Evolutionary conservation across 2,888 invertebrate genomes (phyloP), one percentile per base, ranked within the genome.

Genomic region (Eristalis intricaria): DNA sequence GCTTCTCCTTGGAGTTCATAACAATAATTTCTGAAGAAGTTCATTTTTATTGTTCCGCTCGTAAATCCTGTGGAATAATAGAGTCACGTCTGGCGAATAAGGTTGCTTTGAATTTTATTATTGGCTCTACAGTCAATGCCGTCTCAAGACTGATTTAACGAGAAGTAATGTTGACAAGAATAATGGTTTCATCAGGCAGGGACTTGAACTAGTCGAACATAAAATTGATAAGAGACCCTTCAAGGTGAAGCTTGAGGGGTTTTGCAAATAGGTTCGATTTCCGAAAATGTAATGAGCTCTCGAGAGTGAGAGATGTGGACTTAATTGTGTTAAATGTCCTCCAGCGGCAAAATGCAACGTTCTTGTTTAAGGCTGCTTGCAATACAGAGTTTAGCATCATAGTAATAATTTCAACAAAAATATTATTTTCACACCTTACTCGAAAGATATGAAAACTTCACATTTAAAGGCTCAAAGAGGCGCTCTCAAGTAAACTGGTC

Each of bases 51-150:
- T 79, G 75, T 69, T 23, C 65, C 73, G 73, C 60, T 61, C 68
- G 71, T 84, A 84, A 84, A 87, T 84, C 38, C 32, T 73, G 26
- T 7, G 32, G 63, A 79, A 84, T 87, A 87, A 87, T 87, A 84
- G 87, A 87, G 87, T 87, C 87, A 87, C 87, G 87, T 87, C 87
- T 87, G 87, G 71, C 73, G 84, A 76, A 84, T 87, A 87, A 84
- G 29, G 75, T 84, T 83, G 76, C 79, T 87, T 84, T 87, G 84
- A 84, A 87, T 84, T 83, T 87, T 84, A 84, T 86, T 74, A 86
- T 78, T 76, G 66, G 60, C 60, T 26, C 69, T 40, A 40, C 29
- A 70, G 60, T 63, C 50, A 65, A 38, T n/a, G 32, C 58, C 26
- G 50, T 8, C 19, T 15, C 50, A 19, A 23, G 35, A 2, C 38